Percentiles rank a stretch among this genome's conserved stretches.
Conservation (phyloP, 2,888 invertebrate species). For the Melitaea athalia region DNA sequence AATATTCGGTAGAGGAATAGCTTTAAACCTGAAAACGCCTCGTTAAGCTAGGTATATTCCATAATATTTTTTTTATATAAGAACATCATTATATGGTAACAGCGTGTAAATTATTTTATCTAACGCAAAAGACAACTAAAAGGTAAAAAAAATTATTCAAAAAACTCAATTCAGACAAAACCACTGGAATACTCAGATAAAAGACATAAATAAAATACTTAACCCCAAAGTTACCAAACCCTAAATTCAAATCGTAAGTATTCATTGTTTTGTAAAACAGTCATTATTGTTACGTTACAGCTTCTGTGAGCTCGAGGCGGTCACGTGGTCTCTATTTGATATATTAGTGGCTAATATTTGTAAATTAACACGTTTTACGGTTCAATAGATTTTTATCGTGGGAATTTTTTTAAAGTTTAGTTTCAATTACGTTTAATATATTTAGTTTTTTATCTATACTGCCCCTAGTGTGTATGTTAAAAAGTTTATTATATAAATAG, state of each 20-base stretch:
- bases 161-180: too few relatives aligned
- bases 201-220: not conserved
- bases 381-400: slow-evolving; percentile 50
- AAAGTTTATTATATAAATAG: too few relatives aligned
- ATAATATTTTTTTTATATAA: too few relatives aligned
- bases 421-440: not conserved
- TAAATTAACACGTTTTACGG: slow-evolving; percentile 66
- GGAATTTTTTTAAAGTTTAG: slow-evolving; percentile 42
- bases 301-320: slow-evolving; percentile 67
- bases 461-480: too few relatives aligned
- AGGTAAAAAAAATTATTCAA: too few relatives aligned
- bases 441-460: not conserved
- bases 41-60: too few relatives aligned
- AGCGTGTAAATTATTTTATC: too few relatives aligned
- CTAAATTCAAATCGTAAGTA: slow-evolving; percentile 59
- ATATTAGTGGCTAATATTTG: slow-evolving; percentile 64
- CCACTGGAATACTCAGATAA: not conserved
- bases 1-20: too few relatives aligned
- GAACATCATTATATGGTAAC: too few relatives aligned
- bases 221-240: slow-evolving; percentile 6
- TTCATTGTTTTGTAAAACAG: slow-evolving; percentile 61
- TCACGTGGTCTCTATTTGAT: slow-evolving; percentile 68
- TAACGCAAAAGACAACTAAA: too few relatives aligned
- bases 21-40: too few relatives aligned
- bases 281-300: slow-evolving; percentile 68